A percentile compares a stretch with the other conserved stretches of the same genome.
Conservation (phyloP, 2,888 invertebrate species). For the Lithophane ornitopus region DNA sequence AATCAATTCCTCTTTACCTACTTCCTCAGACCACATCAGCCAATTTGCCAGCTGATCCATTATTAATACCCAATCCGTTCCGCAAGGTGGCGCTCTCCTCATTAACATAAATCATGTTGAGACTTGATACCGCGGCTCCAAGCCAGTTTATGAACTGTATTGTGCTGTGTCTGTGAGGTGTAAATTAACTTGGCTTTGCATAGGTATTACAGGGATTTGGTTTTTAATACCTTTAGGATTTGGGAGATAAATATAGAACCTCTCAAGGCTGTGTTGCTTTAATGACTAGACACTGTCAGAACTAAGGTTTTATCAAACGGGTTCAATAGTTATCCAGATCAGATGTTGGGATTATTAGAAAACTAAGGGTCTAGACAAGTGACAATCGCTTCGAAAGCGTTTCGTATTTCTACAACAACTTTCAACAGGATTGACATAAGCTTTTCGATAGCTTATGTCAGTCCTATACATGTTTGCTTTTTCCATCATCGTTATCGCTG, state of each 20-base stretch:
- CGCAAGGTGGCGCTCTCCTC: constrained; percentile 75
- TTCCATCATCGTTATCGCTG: too few relatives aligned
- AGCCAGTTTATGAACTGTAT: constrained; percentile 61
- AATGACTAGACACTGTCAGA: background rate
- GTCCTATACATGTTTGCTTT: too few relatives aligned
- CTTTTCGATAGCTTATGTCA: too few relatives aligned
- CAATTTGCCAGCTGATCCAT: constrained; percentile 69
- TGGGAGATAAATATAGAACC: constrained; percentile 1
- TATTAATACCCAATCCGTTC: constrained; percentile 82
- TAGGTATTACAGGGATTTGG: constrained; percentile 13
- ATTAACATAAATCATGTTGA: constrained; percentile 80
- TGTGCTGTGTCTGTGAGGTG: constrained; percentile 49
- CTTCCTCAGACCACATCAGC: constrained; percentile 57
- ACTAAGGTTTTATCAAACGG: background rate
- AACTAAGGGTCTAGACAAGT: too few relatives aligned
- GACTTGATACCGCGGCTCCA: constrained; percentile 56
- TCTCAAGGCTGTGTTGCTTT: background rate
- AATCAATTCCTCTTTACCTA: constrained; percentile 47
- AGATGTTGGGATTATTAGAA: background rate
- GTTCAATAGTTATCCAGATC: background rate
- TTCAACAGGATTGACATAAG: too few relatives aligned
- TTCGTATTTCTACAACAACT: too few relatives aligned
- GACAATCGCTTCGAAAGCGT: too few relatives aligned
- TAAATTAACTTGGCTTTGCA: constrained; percentile 47
- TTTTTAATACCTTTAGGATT: constrained; percentile 26